Evolutionary conservation across 2,888 invertebrate genomes (phyloP), one percentile per base, ranked within the genome.

Genomic region (Drosophila melanocephala): DNA sequence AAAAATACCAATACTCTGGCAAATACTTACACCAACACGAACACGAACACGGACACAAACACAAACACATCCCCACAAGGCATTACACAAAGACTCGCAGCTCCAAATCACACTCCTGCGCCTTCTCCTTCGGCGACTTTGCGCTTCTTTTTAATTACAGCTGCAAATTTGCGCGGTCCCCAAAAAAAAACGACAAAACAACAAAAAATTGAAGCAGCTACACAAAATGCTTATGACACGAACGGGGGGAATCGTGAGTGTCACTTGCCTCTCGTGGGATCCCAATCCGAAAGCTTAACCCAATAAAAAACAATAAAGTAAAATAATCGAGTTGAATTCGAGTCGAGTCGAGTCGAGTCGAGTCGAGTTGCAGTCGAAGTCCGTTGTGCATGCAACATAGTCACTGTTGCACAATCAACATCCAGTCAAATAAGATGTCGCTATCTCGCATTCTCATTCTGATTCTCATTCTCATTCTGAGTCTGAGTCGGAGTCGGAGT

Each of bases 81-180:
- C 58, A 57, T 57, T 39, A 55, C 60, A 33, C 51, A 51, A 37
- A 42, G 60, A 33, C 44, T 53, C 47, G 35, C 44, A 52, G 52
- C 57, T 57, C 12, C 51, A 39, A 63, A 63, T 63, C 52, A 28
- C 47, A 63, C 56, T 52, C 57, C 64, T 55, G 60, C 53, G 57
- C 47, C 51, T 60, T 47, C 52, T 30, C 33, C 58, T 61, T 47
- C 33, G 33, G 50, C 28, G 50, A 67, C 57, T 80, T 53, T 67
- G 59, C 51, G 58, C 84, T 58, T 69, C 66, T 69, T 75, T 88
- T 84, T 88, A 88, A 84, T 84, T 84, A 75, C 87, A 83, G 69
- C 78, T 73, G 81, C 73, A 81, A 73, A 75, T 77, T 76, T 79
- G 33, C 58, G 57, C 52, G 61, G 47, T 22, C 35, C 28, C 16